Base-by-base conservation (phyloP, 1,140 invertebrate species). In the Monochamus saltuarius region DNA sequence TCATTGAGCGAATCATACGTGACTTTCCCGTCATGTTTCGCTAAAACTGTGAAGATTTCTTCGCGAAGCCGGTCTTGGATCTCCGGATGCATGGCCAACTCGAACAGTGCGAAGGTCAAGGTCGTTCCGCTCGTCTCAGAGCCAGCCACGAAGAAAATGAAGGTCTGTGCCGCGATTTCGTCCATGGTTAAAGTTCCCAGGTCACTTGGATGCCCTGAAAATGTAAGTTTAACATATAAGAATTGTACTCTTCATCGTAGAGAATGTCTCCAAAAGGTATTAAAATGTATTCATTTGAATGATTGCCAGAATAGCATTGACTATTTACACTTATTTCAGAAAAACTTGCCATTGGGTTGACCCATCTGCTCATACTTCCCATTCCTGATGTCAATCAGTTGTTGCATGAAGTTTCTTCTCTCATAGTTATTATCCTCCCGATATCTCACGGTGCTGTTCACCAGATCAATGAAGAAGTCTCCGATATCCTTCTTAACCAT, bases 61-160 rank as follows among this genome's bases (percentile, higher is more conserved):
- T 73, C 45, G n/a, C 81, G 68, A 7, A 78, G 54, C 56, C 75
- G 79, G 1, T 72, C 39, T 59, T 84, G 82, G 2, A 82, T 68
- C 9, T 80, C 74, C 0, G 69, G 73, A 71, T 83, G 22, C 14
- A 77, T 69, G 0, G 87, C 81, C 16, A 88, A 65, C 59, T 81
- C 78, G 60, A 81, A 84, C 0, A 83, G 61, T 3, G 78, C 75
- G 54, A 82, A 82, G 8, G 81, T 75, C 1, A 87, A 74, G 0
- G 83, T 77, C 1, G 80, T 80, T 2, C 84, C 80, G 0, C 86
- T 85, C 0, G 88, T 87, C 56, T 89, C 87, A 70, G 83, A 87
- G 8, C 86, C 87, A 37, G 85, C 86, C 7, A 84, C 61, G 59
- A 85, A 82, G 60, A 87, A 85, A 1, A 85, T 73, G 22, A 85